Conservation (phyloP, 2,888 invertebrate genomes). For the Sphinx pinastri region DNA sequence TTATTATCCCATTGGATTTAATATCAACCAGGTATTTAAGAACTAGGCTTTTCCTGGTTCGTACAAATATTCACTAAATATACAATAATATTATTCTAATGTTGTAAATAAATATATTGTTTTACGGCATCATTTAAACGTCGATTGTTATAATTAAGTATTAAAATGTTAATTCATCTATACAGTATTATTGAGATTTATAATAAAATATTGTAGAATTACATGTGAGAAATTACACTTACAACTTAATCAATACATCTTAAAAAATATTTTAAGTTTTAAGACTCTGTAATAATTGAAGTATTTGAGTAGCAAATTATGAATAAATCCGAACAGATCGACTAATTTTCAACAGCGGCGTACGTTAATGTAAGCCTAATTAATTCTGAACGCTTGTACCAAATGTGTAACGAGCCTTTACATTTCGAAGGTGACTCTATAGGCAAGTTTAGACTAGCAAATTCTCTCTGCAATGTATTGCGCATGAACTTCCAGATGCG, state of each 20-base stretch:
- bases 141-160: no score
- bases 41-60: no score
- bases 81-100: background rate
- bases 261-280: background rate
- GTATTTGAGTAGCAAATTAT: constrained; percentile 14
- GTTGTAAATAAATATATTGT: no score
- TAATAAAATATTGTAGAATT: background rate
- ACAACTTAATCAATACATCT: no score
- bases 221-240: no score
- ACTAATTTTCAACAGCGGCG: constrained; percentile 8
- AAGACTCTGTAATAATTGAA: background rate
- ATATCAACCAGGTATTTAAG: no score
- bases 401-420: constrained; percentile 6
- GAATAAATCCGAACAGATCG: background rate
- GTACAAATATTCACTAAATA: no score
- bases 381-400: constrained; percentile 9
- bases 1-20: background rate
- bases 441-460: no score
- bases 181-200: background rate
- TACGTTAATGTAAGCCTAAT: constrained; percentile 11
- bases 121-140: no score
- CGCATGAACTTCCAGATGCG: no score
- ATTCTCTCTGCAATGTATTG: no score
- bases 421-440: background rate
- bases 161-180: no score